Conservation (phyloP, 2,888 invertebrate genomes). For the Timandra comae region DNA sequence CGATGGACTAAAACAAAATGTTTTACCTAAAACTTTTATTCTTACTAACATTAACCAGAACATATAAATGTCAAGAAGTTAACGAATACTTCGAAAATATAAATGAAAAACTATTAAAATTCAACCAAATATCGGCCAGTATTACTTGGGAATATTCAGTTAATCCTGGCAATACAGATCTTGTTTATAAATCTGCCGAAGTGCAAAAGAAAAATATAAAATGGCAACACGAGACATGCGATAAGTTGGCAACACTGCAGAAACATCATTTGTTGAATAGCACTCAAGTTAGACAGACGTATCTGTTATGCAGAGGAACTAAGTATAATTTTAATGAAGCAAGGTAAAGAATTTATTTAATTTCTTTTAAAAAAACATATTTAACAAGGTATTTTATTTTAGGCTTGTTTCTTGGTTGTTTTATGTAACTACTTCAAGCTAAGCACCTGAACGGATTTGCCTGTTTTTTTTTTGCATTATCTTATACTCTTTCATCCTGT, state of each 20-base stretch:
- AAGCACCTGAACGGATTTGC: no score
- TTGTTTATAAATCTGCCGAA: constrained; percentile 30
- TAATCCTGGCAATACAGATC: constrained; percentile 36
- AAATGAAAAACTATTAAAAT: constrained; percentile 41
- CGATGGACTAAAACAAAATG: neutral
- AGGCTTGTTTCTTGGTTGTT: no score
- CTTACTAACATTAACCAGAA: constrained; percentile 14
- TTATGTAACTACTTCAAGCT: no score
- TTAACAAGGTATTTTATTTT: no score
- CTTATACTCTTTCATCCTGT: no score
- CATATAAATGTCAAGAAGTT: constrained; percentile 25
- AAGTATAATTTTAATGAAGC: constrained; percentile 72
- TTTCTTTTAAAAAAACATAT: no score
- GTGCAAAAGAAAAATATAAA: constrained; percentile 40
- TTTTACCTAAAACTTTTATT: constrained; percentile 4
- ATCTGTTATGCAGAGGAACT: constrained; percentile 80
- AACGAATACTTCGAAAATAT: constrained; percentile 41
- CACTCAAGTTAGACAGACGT: constrained; percentile 70
- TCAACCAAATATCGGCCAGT: constrained; percentile 48
- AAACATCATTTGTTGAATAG: constrained; percentile 36
- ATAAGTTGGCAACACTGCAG: constrained; percentile 31
- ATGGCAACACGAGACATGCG: constrained; percentile 51
- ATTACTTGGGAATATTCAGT: constrained; percentile 59
- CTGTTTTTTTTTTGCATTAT: no score
- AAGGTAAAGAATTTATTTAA: constrained; percentile 71